phyloP scores from a whole-genome alignment of 2,797 vertebrate species.

The Neosilurus hyrtlii region DNA sequence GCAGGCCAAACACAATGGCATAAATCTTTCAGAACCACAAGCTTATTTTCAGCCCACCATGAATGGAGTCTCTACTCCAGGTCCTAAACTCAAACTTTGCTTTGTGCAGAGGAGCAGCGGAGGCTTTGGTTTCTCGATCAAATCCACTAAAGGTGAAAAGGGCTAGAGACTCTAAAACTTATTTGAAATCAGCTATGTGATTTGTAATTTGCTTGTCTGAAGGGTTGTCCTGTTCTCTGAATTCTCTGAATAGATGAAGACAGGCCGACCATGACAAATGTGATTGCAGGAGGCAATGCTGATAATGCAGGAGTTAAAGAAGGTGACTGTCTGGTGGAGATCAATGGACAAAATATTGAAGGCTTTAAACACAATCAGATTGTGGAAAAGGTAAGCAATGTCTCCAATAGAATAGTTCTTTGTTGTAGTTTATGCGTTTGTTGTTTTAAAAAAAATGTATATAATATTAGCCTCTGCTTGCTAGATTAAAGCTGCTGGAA shows the following conservation, averaged over 20 bases:
- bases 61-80: conserved; percentile 60
- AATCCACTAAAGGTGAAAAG: conserved; percentile 77
- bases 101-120: conserved; percentile 78
- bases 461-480: neutral
- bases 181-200: neutral
- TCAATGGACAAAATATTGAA: conserved; percentile 86
- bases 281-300: conserved; percentile 74
- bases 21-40: conserved; percentile 69
- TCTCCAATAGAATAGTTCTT: neutral
- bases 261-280: conserved; percentile 79
- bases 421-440: neutral
- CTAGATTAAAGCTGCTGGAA: conserved; percentile 77
- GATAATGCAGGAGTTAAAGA: conserved; percentile 79
- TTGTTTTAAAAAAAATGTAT: neutral
- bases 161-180: neutral
- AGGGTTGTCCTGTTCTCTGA: neutral
- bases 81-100: conserved; percentile 80
- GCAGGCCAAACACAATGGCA: conserved; percentile 71
- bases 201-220: conserved; percentile 1
- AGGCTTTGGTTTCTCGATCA: conserved; percentile 85
- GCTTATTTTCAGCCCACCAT: conserved; percentile 45
- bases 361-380: conserved; percentile 75
- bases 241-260: conserved; percentile 70
- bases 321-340: conserved; percentile 82
- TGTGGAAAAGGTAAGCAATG: conserved; percentile 74